Conservation (phyloP, 2,888 invertebrate species). For the Nephrotoma flavescens region DNA sequence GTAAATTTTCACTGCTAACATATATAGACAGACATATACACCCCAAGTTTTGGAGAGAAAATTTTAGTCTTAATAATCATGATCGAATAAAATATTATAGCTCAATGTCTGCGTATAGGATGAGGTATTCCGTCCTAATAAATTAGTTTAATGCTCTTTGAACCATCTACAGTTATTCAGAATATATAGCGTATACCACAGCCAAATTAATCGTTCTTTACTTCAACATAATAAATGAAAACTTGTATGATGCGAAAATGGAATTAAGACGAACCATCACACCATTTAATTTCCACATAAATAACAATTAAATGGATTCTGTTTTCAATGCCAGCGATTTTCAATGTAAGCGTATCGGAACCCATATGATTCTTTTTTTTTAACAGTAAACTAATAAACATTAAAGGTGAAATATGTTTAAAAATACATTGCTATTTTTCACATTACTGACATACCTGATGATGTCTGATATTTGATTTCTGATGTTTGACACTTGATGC, state of each 20-base stretch:
- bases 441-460: too few species aligned
- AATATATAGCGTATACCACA: neutral
- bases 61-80: neutral
- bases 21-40: neutral
- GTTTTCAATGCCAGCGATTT: too few species aligned
- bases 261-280: neutral
- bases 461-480: too few species aligned
- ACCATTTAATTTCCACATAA: neutral
- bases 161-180: too few species aligned
- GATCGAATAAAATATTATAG: neutral
- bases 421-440: too few species aligned
- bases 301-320: too few species aligned
- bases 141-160: neutral
- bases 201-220: neutral
- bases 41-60: neutral
- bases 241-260: neutral
- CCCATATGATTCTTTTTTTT: too few species aligned
- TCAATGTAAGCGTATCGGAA: too few species aligned
- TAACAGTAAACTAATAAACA: too few species aligned
- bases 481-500: too few species aligned
- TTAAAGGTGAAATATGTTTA: too few species aligned
- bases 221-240: neutral
- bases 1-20: neutral
- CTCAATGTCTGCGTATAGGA: neutral
- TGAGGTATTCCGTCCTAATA: neutral